phyloP scores from a whole-genome alignment of 2,888 invertebrate species.

The Carcina quercana region DNA sequence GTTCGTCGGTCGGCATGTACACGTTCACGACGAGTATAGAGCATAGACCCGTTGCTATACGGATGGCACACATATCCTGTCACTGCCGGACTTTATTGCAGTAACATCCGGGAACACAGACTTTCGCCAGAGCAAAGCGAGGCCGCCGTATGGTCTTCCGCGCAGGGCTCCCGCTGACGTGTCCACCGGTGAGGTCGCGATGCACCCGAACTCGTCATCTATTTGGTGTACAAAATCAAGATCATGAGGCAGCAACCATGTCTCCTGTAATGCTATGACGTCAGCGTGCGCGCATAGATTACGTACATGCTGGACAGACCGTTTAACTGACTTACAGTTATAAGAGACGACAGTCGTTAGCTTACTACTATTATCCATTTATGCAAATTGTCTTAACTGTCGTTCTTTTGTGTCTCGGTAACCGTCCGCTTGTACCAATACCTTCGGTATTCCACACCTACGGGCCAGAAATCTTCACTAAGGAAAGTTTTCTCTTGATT shows the following conservation, averaged over 20 bases:
- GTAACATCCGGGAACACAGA: slow-evolving; percentile 11
- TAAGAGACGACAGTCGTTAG: no score
- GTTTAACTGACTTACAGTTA: no score
- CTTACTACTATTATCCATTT: no score
- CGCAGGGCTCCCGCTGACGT: slow-evolving; percentile 11
- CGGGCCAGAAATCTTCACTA: slow-evolving; percentile 5
- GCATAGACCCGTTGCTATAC: slow-evolving; percentile 1
- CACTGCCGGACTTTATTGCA: slow-evolving; percentile 11
- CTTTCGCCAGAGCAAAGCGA: slow-evolving; percentile 14
- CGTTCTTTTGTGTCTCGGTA: no score
- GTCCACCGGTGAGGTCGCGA: slow-evolving; percentile 11
- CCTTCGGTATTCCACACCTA: slow-evolving; percentile 3
- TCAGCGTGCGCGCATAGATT: slow-evolving; percentile 3
- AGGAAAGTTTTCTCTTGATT: slow-evolving; percentile 1
- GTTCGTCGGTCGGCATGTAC: slow-evolving; percentile 16
- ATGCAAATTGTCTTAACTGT: no score
- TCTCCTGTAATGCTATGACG: slow-evolving; percentile 12
- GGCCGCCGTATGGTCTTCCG: slow-evolving; percentile 15
- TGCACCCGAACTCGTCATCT: slow-evolving; percentile 3
- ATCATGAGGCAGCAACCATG: slow-evolving; percentile 11
- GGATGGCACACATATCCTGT: slow-evolving; percentile 11
- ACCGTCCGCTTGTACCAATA: slow-evolving; percentile 1
- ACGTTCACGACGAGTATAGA: slow-evolving; percentile 13
- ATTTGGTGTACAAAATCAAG: slow-evolving; percentile 6
- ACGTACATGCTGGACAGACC: slow-evolving; percentile 7